Base-by-base conservation (phyloP, 1,140 invertebrate genomes). In the Atta texana region DNA sequence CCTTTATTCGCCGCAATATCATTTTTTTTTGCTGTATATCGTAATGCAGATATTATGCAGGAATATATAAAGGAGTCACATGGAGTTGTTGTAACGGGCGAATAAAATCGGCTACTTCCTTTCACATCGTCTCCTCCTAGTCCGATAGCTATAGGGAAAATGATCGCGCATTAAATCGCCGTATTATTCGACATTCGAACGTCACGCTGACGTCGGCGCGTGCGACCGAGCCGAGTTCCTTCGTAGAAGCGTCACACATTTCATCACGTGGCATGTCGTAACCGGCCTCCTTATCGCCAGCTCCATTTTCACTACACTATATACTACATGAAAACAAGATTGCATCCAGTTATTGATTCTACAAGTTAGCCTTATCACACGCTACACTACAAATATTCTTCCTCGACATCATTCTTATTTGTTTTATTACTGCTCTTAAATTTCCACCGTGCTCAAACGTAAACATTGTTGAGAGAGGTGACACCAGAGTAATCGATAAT, bases 121-220 rank as follows among this genome's bases (percentile, higher is more conserved):
- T 71, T 81, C 78, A 71, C 78, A 71, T 71, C 39, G 53, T 57
- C 78, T 69, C 49, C 78, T 71, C 66, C 34, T 51, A 16, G 49
- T 24, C 31, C 63, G 63, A 69, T 81, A 63, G 64, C 49, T 39
- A 44, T n/a, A 71, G 66, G 66, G 31, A 81, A 81, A 71, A 81
- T 81, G 51, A 81, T 81, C 64, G 49, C 64, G 66, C 64, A 81
- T 81, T 71, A 81, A 81, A 71, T 71, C 64, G 64, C 24, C 51
- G 64, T 39, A 31, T 69, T 80, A 80, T 80, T 69, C 53, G 63
- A 80, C 66, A 81, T 81, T 81, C 53, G 78, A 44, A 81, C 78
- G 76, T 80, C 76, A 80, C 76, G 66, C 78, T 81, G 78, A 81
- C 66, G 78, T 81, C 78, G 64, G 34, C 78, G 78, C 78, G 78